Conservation (phyloP, 1,140 invertebrate species). For the Aphaenogaster rudis region DNA sequence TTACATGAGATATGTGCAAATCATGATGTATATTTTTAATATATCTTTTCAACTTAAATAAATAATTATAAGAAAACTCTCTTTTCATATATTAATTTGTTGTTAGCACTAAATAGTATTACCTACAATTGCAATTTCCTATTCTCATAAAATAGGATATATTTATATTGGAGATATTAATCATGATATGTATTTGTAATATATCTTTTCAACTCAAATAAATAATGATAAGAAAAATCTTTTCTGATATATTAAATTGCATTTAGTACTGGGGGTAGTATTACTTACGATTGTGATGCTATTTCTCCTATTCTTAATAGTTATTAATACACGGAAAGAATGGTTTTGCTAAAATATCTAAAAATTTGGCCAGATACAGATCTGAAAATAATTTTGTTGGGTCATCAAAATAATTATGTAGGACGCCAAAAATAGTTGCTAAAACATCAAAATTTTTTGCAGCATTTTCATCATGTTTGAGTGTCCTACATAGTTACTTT, state of each 20-base stretch:
- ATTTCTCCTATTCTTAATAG: background rate
- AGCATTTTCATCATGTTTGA: too few species aligned
- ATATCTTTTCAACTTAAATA: background rate
- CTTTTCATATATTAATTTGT: background rate
- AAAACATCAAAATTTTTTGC: too few species aligned
- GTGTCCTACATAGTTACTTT: too few species aligned
- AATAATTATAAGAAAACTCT: background rate
- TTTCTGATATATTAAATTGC: background rate
- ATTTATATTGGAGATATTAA: background rate
- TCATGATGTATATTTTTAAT: background rate
- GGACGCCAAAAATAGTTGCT: too few species aligned
- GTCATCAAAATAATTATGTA: too few species aligned
- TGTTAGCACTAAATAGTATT: background rate
- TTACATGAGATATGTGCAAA: background rate
- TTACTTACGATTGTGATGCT: background rate
- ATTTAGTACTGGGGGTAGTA: background rate
- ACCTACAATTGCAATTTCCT: background rate
- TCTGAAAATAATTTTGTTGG: too few species aligned
- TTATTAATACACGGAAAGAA: too few species aligned
- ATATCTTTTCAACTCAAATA: background rate
- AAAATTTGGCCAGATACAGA: too few species aligned
- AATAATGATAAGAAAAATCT: background rate
- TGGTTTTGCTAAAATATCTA: too few species aligned
- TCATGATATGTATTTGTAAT: background rate
- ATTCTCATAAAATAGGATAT: too few species aligned